These are phyloP conservation scores for Caenorhabditis imperialis DNA, from an alignment of 2,888 invertebrate species.

Conservation along the genomic window DNA sequence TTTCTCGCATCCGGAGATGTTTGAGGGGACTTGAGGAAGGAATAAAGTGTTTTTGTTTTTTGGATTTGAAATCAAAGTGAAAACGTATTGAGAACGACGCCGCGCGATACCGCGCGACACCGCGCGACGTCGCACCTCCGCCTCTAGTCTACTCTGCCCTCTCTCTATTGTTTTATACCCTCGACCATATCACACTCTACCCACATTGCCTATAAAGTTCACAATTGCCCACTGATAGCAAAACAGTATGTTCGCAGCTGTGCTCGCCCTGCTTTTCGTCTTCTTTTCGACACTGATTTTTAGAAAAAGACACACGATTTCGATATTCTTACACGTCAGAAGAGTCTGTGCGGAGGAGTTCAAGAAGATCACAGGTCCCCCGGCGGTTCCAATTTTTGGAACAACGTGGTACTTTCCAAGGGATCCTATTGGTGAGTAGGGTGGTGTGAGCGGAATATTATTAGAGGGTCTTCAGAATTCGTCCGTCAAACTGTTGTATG, in stretches of 20 bases:
- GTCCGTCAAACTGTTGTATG: background rate
- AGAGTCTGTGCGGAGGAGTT: slow-evolving; percentile 25
- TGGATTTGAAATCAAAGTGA: too few species aligned
- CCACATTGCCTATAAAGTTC: too few species aligned
- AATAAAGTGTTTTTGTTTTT: too few species aligned
- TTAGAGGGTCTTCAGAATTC: background rate
- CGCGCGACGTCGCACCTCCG: too few species aligned
- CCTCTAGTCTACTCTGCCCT: too few species aligned
- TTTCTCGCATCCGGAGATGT: slow-evolving; percentile 41
- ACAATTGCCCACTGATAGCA: background rate
- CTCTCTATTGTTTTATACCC: too few species aligned
- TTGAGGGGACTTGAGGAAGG: slow-evolving; percentile 11
- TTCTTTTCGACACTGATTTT: background rate
- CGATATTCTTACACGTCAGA: slow-evolving; percentile 14
- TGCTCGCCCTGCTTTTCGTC: slow-evolving; percentile 1
- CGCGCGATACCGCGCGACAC: too few species aligned
- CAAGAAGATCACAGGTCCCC: slow-evolving; percentile 21
- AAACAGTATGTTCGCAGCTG: slow-evolving; percentile 7
- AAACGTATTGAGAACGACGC: too few species aligned
- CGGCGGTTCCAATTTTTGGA: slow-evolving; percentile 35
- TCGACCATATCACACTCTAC: too few species aligned
- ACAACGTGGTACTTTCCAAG: slow-evolving; percentile 34
- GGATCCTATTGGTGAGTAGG: slow-evolving; percentile 21
- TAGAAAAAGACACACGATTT: slow-evolving; percentile 1
- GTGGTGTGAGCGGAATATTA: background rate